Conservation (phyloP, 2,888 invertebrate genomes). For the Terebella lapidaria region DNA sequence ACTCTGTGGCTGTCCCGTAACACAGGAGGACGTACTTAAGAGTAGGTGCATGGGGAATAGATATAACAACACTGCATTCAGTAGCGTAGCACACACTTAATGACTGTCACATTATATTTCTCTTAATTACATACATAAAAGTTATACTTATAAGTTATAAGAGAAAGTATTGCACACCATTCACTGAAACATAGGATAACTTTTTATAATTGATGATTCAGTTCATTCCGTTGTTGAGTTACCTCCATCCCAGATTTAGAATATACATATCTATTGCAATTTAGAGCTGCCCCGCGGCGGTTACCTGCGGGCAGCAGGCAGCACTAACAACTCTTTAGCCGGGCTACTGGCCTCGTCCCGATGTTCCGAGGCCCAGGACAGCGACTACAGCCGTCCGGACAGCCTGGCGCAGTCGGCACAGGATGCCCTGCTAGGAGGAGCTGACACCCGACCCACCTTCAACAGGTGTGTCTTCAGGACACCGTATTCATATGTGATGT, state of each 20-base stretch:
- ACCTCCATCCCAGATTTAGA: neutral
- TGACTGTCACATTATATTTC: neutral
- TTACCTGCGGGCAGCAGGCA: neutral
- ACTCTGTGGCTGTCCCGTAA: conserved; percentile 15
- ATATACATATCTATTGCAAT: too few species aligned
- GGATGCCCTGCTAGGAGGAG: too few species aligned
- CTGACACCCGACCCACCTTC: too few species aligned
- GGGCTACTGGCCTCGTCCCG: neutral
- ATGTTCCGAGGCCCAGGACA: neutral
- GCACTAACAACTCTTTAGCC: neutral
- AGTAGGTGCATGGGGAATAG: too few species aligned
- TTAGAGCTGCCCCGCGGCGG: too few species aligned
- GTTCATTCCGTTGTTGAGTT: neutral
- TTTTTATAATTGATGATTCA: neutral
- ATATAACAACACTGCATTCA: too few species aligned
- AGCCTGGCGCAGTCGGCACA: too few species aligned
- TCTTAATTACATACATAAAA: neutral
- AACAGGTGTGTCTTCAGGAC: too few species aligned
- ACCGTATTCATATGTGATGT: too few species aligned
- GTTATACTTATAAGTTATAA: too few species aligned
- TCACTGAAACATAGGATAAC: too few species aligned
- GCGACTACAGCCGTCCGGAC: neutral
- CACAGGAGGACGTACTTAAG: conserved; percentile 5
- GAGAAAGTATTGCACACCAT: too few species aligned
- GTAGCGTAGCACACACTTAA: neutral